A percentile compares a stretch with the other conserved stretches of the same genome.
These are phyloP conservation scores for Vandiemenella viatica DNA, from an alignment of 2,888 invertebrate genomes.

Conservation along the genomic window DNA sequence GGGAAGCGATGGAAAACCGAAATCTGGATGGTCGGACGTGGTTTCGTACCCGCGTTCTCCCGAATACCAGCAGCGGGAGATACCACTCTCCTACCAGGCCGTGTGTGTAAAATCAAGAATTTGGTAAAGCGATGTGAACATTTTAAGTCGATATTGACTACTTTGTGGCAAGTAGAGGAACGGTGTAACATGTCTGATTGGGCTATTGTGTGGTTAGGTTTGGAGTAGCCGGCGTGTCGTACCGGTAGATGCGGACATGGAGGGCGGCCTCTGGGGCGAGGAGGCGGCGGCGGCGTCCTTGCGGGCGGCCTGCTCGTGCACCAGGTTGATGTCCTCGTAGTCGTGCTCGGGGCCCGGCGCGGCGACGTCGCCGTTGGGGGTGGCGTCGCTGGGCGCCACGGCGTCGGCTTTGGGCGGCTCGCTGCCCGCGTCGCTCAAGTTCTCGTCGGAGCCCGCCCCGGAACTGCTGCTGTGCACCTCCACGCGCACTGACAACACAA, in stretches of 20 bases:
- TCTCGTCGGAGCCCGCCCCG: conserved; percentile 47
- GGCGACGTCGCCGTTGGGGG: conserved; percentile 15
- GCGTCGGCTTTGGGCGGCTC: conserved; percentile 29
- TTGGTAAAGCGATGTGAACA: no score
- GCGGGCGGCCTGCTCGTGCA: conserved; percentile 8
- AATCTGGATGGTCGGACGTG: no score
- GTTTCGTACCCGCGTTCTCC: no score
- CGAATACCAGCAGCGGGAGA: no score
- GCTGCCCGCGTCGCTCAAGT: conserved; percentile 38
- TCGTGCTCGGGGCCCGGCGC: conserved; percentile 35
- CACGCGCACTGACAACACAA: conserved; percentile 53
- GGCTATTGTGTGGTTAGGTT: no score
- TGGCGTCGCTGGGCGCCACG: conserved; percentile 10
- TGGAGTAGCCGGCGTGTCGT: no score
- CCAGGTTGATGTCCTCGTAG: conserved; percentile 65
- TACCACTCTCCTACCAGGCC: no score
- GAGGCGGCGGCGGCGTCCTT: conserved; percentile 11
- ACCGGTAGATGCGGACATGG: conserved; percentile 14
- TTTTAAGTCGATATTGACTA: no score
- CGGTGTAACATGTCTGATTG: no score
- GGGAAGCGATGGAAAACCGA: no score
- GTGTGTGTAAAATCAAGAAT: no score
- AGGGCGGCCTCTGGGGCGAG: conserved; percentile 13
- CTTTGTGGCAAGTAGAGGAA: no score
- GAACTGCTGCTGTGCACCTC: conserved; percentile 59